Percentiles rank a stretch among this genome's conserved stretches.
phyloP scores from a whole-genome alignment of 2,113 vertebrate species.

The Pseudorectes ferrugineus region DNA sequence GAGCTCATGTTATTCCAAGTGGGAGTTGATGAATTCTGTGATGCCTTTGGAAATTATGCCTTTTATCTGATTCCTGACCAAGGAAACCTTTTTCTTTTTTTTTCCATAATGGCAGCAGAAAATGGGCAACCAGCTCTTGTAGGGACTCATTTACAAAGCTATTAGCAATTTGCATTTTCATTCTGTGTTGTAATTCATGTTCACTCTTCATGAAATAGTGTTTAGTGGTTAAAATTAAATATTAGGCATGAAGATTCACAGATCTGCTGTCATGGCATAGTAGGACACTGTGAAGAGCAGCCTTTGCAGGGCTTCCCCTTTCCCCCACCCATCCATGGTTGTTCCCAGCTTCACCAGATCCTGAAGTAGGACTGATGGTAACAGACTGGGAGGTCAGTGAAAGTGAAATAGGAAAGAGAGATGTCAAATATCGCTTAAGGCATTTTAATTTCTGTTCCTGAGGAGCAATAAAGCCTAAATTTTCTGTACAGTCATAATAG shows the following conservation, averaged over 20 bases:
- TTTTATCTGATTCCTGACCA: neutral
- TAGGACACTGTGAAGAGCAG: neutral
- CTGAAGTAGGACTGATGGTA: neutral
- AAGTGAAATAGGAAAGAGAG: neutral
- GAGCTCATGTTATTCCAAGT: neutral
- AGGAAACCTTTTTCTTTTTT: neutral
- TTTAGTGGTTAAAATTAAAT: neutral
- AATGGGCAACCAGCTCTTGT: neutral
- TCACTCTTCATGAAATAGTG: neutral
- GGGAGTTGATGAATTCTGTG: neutral
- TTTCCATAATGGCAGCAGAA: neutral
- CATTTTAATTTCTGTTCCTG: slow-evolving; percentile 5
- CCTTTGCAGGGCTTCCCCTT: neutral
- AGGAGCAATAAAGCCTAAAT: neutral
- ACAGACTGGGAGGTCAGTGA: neutral
- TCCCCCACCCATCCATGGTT: neutral
- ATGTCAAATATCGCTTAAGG: neutral
- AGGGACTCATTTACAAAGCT: neutral
- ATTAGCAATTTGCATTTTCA: neutral
- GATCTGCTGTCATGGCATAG: neutral
- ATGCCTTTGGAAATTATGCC: neutral
- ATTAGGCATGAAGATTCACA: neutral
- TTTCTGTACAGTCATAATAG: neutral
- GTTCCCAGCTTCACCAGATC: neutral
- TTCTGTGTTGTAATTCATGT: neutral